Base-by-base conservation (phyloP, 2,113 vertebrate species). In the Campylorhamphus procurvoides region DNA sequence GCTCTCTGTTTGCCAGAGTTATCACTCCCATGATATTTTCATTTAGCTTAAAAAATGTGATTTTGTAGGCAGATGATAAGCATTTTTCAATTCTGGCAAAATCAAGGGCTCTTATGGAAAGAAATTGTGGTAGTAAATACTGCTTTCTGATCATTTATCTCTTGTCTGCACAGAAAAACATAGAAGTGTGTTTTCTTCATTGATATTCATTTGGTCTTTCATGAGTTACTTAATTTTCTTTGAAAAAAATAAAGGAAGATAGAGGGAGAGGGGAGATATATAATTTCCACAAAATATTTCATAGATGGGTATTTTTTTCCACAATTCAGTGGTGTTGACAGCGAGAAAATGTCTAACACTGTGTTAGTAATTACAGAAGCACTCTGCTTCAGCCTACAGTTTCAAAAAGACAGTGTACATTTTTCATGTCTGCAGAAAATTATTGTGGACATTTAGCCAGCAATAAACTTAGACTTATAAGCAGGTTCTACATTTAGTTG, bases 341-440 rank as follows among this genome's bases (percentile, higher is more conserved):
- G 40, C 17, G 53, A 87, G 81, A 89, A 93, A 96, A 87, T 39
- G 9, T 84, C 89, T 84, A 25, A 79, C 86, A 69, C 69, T 62
- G 7, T 87, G 69, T 68, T 77, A 69, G 73, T 66, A 93, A 90
- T 78, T 95, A 83, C 66, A 91, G 83, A 90, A 82, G 62, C 67
- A 58, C 42, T 84, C 58, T 84, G 12, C 69, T 88, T 94, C 91
- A 67, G 46, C 44, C 50, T 80, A 81, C 37, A 58, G 47, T 89
- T 95, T 80, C 63, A 93, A 89, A 91, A 91, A 89, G 46, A 78
- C 82, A 72, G 71, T 39, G 35, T 73, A 72, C 28, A 55, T 93
- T 95, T 87, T 94, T 95, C 74, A 88, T 35, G 52, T 84, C 89
- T 96, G 78, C 88, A 87, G 63, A 91, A 96, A 95, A 96, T 90